phyloP scores from a whole-genome alignment of 2,113 vertebrate species.

The Rhadina sibilatrix region DNA sequence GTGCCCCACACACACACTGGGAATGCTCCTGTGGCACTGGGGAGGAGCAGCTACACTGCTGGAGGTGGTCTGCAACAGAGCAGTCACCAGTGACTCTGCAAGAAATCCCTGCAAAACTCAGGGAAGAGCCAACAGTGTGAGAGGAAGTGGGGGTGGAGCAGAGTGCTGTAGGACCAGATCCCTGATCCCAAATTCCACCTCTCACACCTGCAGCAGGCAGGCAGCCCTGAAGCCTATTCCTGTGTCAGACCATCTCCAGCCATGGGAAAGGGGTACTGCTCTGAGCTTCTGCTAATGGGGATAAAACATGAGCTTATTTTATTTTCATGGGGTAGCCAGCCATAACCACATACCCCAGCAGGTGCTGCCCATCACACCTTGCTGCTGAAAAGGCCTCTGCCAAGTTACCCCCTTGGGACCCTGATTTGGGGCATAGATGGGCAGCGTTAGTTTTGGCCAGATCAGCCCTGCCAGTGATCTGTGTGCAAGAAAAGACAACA shows the following conservation, averaged over 20 bases:
- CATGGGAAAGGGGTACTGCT: rapidly evolving
- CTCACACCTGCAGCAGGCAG: not conserved
- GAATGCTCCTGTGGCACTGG: not conserved
- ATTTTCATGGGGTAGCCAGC: not conserved
- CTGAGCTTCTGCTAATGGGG: not conserved
- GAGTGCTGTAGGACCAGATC: not conserved
- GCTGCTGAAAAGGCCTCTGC: not conserved
- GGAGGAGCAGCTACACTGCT: rapidly evolving
- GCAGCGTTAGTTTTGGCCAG: not conserved
- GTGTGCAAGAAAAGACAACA: not conserved
- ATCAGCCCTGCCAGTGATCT: not conserved
- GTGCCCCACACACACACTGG: rapidly evolving
- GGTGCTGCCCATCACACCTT: not conserved
- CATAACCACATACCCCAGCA: too few species aligned
- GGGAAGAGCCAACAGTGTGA: rapidly evolving
- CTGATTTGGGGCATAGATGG: rapidly evolving
- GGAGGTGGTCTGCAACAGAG: not conserved
- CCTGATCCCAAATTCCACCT: not conserved
- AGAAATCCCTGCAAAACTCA: not conserved
- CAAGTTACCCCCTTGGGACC: not conserved
- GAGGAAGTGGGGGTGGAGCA: not conserved
- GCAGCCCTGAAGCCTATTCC: not conserved
- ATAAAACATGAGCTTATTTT: not conserved
- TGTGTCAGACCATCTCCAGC: not conserved
- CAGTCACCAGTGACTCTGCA: not conserved